Evolutionary conservation across 2,113 vertebrate species (phyloP), one percentile per base, ranked within the genome.

Genomic region (Gambusia holbrooki): DNA sequence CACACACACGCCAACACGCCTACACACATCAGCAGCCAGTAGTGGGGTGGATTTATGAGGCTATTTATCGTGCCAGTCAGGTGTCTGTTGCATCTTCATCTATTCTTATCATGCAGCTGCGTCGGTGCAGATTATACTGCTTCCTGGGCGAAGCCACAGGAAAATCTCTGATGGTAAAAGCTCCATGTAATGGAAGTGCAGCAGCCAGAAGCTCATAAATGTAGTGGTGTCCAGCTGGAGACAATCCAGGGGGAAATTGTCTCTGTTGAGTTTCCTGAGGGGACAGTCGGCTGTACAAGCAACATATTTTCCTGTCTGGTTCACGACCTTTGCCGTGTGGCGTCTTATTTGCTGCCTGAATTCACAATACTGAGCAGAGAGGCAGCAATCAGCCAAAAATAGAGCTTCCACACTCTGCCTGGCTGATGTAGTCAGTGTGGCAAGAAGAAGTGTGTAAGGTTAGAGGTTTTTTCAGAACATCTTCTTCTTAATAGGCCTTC

Each of bases 21-120:
- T 8, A 33, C 33, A 19, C 40, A 45, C 3, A 6, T 7, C 11
- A 27, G 33, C 69, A 73, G 77, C 54, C 79, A 79, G 76, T 62
- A 69, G 76, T 37, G 61, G 5, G 0, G 62, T 32, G 66, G 62
- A 91, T 90, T 91, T 90, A 92, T 80, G 32, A 74, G 77, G 71
- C 77, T 85, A 51, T 84, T 86, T 82, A 85, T 87, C 0, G 66
- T 74, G 73, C 73, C 84, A 80, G 75, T 82, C 71, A 35, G 73
- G 66, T 27, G 51, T 70, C 83, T 86, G 80, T 86, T 81, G 82
- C 3, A 22, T 76, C 73, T 69, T 78, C 66, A 30, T 86, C 81
- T 86, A 85, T 89, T 88, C 82, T 4, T 68, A 78, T 74, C 22
- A 51, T 80, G 79, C 82, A 84, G 81, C 80, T 88, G 88, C 0